A percentile compares a stretch with the other conserved stretches of the same genome.
These are phyloP conservation scores for Antechinus stuartii DNA, from an alignment of 2,113 vertebrate species.

Conservation along the genomic window DNA sequence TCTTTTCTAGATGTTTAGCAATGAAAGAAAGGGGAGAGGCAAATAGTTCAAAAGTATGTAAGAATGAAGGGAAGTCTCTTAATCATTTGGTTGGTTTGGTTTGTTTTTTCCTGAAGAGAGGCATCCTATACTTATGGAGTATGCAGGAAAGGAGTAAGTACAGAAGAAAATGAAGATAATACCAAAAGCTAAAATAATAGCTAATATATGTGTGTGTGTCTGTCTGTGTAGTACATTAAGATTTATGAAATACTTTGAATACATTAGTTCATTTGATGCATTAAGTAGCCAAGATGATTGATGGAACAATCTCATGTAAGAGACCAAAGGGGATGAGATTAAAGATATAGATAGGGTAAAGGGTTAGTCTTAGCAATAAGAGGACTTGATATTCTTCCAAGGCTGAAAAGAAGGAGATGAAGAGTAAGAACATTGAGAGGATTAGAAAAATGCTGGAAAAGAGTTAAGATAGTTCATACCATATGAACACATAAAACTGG, in stretches of 20 bases:
- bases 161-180: neutral
- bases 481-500: neutral
- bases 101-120: neutral
- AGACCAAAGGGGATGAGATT: neutral
- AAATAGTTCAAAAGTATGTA: neutral
- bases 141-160: neutral
- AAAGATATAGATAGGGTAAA: neutral
- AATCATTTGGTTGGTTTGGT: neutral
- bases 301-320: neutral
- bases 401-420: neutral
- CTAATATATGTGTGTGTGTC: neutral
- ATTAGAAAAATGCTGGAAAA: neutral
- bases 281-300: neutral
- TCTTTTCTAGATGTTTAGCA: neutral
- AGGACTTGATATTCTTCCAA: neutral
- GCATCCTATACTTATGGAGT: neutral
- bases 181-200: neutral
- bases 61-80: neutral
- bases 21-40: neutral
- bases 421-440: neutral
- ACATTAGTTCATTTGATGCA: neutral
- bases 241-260: neutral
- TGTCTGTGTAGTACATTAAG: neutral
- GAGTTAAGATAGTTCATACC: neutral
- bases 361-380: neutral